Evolutionary conservation across 2,797 vertebrate genomes (phyloP).

Genomic region (Danio choprae): DNA sequence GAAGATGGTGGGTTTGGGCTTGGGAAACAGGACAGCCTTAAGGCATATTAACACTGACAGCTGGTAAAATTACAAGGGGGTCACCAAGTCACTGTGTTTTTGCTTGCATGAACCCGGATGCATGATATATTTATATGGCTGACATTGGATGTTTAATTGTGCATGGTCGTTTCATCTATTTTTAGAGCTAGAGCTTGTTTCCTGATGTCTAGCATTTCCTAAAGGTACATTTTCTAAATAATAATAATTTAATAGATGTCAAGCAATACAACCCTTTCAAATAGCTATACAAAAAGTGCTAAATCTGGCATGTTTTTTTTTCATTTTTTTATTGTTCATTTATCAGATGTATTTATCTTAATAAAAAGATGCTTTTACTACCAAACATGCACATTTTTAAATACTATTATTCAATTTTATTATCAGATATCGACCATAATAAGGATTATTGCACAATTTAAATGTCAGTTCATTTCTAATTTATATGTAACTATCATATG

Average conservation of each 20-base stretch:
- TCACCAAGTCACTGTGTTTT: background rate
- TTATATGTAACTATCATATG: background rate
- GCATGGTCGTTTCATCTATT: background rate
- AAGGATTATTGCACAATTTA: background rate
- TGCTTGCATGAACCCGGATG: background rate
- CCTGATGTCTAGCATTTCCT: too few relatives aligned
- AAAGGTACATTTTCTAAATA: too few relatives aligned
- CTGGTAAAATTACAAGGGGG: background rate
- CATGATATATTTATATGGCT: background rate
- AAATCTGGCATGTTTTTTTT: too few relatives aligned
- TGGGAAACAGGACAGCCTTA: conserved; percentile 14
- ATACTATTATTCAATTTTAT: background rate
- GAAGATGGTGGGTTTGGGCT: conserved; percentile 28
- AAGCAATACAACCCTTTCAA: too few relatives aligned
- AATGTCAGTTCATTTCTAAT: background rate
- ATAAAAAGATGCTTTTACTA: background rate
- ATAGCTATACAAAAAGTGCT: too few relatives aligned
- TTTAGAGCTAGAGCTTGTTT: too few relatives aligned
- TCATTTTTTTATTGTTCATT: background rate
- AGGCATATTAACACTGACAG: conserved; percentile 1
- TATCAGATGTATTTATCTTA: background rate
- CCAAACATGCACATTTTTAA: background rate
- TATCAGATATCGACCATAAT: background rate
- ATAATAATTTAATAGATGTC: too few relatives aligned
- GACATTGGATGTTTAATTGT: background rate